These are phyloP conservation scores for Trichoplusia ni DNA, from an alignment of 1,140 invertebrate genomes.

Conservation along the genomic window DNA sequence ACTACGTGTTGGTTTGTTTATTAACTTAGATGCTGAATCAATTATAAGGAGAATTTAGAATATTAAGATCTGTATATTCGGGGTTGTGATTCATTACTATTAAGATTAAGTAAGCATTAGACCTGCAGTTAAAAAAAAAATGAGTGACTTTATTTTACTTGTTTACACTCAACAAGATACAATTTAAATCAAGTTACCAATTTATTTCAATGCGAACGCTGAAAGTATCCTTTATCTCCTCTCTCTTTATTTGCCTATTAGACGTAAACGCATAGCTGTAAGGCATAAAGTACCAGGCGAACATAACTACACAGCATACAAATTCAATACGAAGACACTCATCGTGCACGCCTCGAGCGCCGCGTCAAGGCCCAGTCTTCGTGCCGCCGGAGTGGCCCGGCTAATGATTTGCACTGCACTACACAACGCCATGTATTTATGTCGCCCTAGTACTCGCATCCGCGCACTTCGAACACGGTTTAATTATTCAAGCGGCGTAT, in stretches of 20 bases:
- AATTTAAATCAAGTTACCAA: too few species aligned
- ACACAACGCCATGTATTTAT: conserved; percentile 10
- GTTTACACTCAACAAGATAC: too few species aligned
- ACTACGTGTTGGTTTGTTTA: too few species aligned
- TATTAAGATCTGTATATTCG: too few species aligned
- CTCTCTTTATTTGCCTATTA: background rate
- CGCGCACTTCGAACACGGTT: conserved; percentile 16
- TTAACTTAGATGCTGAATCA: too few species aligned
- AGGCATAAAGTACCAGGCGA: background rate
- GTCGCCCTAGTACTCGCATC: conserved; percentile 3
- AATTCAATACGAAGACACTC: conserved; percentile 24
- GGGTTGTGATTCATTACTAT: too few species aligned
- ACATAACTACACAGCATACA: conserved; percentile 21
- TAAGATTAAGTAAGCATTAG: too few species aligned
- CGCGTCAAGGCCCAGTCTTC: conserved; percentile 8
- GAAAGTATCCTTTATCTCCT: background rate
- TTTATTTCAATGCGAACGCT: too few species aligned
- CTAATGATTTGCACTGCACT: conserved; percentile 36
- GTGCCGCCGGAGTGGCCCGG: conserved; percentile 1
- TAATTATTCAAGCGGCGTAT: conserved; percentile 15
- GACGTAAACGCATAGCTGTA: background rate
- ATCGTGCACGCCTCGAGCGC: conserved; percentile 13
- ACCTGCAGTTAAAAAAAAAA: too few species aligned
- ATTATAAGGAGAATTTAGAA: too few species aligned
- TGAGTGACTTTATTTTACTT: too few species aligned